A percentile compares a stretch with the other conserved stretches of the same genome.
Conservation (phyloP, 1,140 invertebrate species). For the Dendrolimus kikuchii region DNA sequence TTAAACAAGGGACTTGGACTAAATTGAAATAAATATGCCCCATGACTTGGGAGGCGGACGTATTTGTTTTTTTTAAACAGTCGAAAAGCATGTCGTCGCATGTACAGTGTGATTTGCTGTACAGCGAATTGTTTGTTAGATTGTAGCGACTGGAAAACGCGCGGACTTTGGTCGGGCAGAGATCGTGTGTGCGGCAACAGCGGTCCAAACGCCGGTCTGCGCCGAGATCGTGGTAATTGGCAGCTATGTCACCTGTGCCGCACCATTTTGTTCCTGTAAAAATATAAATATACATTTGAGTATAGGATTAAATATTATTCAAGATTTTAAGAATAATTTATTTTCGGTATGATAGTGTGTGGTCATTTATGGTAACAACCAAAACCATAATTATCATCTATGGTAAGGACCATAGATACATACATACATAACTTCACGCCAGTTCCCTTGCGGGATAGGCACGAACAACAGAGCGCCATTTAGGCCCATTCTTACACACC, state of each 20-base stretch:
- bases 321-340: too few species aligned
- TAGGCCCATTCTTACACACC: too few species aligned
- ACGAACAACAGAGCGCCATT: too few species aligned
- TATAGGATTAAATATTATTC: too few species aligned
- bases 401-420: too few species aligned
- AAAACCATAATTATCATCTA: too few species aligned
- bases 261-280: slow-evolving; percentile 91
- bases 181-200: slow-evolving; percentile 89
- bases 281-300: slow-evolving; percentile 1
- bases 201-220: slow-evolving; percentile 80
- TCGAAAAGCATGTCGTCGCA: slow-evolving; percentile 88
- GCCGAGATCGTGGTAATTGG: slow-evolving; percentile 87
- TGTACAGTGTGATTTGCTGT: slow-evolving; percentile 90
- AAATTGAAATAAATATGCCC: slow-evolving; percentile 92
- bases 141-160: slow-evolving; percentile 84
- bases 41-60: slow-evolving; percentile 82
- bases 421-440: too few species aligned
- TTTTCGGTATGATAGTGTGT: too few species aligned
- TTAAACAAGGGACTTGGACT: slow-evolving; percentile 83
- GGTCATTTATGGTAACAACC: too few species aligned
- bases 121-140: slow-evolving; percentile 86
- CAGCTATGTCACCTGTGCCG: slow-evolving; percentile 87
- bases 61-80: slow-evolving; percentile 83
- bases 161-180: slow-evolving; percentile 82
- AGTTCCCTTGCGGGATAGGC: too few species aligned